Evolutionary conservation across 2,113 vertebrate genomes (phyloP), one percentile per base, ranked within the genome.

Genomic region (Nothoprocta pentlandii): DNA sequence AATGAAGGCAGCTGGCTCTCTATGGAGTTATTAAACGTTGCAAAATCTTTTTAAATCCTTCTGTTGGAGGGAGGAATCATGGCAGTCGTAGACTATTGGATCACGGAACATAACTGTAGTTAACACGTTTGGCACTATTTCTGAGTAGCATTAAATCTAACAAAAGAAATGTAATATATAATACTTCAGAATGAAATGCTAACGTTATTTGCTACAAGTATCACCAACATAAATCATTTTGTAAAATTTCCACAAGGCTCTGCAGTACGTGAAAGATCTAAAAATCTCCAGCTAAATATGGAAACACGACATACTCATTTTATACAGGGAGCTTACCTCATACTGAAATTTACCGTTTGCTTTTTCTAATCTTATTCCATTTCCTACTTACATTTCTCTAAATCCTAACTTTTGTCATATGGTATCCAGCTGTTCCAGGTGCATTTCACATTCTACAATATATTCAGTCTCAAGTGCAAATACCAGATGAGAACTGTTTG

Each of bases 321-420:
- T 84, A 93, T 82, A 67, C 62, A 71, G 62, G 92, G 85, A 88
- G 25, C 77, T 95, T 85, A 76, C 73, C 67, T 95, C 85, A 81
- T 86, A 81, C 78, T 94, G 85, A 96, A 96, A 96, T 90, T 82
- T 88, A 90, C 69, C 87, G 8, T 90, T 97, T 95, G 75, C 87
- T 97, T 96, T 96, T 78, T 89, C 91, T 96, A 90, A 94, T 97
- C 66, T 93, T 90, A 95, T 53, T 80, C 91, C 89, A 82, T 95
- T 82, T 96, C 95, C 96, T 94, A 94, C 93, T 97, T 96, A 83
- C 73, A 80, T 95, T 93, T 95, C 94, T 94, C 92, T 91, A 92
- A 96, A 89, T 80, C 86, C 84, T 96, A 90, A 96, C 95, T 91
- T 96, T 46, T 79, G 63, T 97, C 94, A 80, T 97, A 89, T 94